These are phyloP conservation scores for Sclerurus mexicanus DNA, from an alignment of 2,113 vertebrate genomes.

Conservation along the genomic window DNA sequence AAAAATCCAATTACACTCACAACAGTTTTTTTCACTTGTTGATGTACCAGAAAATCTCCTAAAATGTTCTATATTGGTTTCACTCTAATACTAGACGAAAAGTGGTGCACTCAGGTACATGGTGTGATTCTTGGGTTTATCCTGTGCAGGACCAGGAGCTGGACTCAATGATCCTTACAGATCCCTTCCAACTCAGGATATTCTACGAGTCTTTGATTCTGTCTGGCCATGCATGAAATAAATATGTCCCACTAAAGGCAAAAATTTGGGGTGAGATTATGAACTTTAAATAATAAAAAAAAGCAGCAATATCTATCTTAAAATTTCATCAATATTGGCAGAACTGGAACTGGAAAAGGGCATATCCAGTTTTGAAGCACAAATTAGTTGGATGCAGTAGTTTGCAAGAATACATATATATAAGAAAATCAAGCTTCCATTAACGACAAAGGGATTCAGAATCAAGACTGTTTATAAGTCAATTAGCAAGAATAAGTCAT, in stretches of 20 bases:
- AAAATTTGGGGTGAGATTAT: neutral
- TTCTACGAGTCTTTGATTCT: neutral
- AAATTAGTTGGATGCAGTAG: neutral
- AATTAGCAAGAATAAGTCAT: neutral
- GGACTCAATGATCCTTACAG: no score
- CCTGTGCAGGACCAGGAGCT: neutral
- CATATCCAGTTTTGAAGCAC: neutral
- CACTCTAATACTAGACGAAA: neutral
- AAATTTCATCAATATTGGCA: neutral
- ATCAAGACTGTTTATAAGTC: neutral
- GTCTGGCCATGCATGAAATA: neutral
- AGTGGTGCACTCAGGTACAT: neutral
- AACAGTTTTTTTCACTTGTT: neutral
- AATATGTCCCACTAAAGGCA: neutral
- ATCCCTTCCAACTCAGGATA: neutral
- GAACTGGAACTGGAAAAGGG: neutral
- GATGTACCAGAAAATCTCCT: neutral
- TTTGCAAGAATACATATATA: neutral
- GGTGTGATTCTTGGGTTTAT: neutral
- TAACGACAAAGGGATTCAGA: neutral
- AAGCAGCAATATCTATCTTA: rapidly evolving
- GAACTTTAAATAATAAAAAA: neutral
- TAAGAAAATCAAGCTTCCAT: neutral
- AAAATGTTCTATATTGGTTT: neutral
- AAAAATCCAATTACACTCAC: neutral